These are phyloP conservation scores for Meloidogyne exigua DNA, from an alignment of 1,140 invertebrate species.

Conservation along the genomic window DNA sequence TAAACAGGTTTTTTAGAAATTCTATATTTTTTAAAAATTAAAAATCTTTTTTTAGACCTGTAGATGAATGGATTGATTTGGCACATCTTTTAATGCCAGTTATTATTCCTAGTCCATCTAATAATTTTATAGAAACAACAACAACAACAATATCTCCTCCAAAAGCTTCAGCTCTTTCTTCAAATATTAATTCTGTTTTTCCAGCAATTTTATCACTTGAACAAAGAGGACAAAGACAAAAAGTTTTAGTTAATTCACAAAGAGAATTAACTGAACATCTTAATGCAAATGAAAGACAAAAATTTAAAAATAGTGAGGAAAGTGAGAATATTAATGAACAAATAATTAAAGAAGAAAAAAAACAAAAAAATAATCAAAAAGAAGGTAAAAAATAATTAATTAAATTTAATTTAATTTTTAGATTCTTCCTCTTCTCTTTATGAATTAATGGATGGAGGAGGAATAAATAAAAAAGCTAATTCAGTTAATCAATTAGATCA, in stretches of 20 bases:
- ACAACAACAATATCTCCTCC: conserved; percentile 11
- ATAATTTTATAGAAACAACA: not conserved
- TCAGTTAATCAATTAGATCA: not conserved
- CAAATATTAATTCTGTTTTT: not conserved
- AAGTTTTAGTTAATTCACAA: conserved; percentile 22
- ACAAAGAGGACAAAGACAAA: conserved; percentile 12
- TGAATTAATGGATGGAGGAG: not conserved
- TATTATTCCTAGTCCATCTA: conserved; percentile 12
- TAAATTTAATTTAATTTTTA: too few species aligned
- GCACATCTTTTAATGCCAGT: conserved; percentile 9
- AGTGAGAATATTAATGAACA: not conserved
- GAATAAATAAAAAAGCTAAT: not conserved
- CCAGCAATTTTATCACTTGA: conserved; percentile 24
- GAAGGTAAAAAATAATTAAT: not conserved
- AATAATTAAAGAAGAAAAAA: not conserved
- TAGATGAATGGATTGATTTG: conserved; percentile 22
- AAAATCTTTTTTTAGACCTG: conserved; percentile 2
- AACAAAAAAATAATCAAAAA: not conserved
- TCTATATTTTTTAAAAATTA: not conserved
- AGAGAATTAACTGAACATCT: conserved; percentile 22
- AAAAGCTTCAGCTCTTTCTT: conserved; percentile 1
- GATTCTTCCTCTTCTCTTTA: not conserved
- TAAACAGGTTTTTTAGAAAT: not conserved
- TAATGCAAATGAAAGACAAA: conserved; percentile 3
- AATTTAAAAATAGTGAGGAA: not conserved